Percentiles rank a stretch among this genome's conserved stretches.
phyloP scores from a whole-genome alignment of 2,797 vertebrate species.

The Sebastes minor region DNA sequence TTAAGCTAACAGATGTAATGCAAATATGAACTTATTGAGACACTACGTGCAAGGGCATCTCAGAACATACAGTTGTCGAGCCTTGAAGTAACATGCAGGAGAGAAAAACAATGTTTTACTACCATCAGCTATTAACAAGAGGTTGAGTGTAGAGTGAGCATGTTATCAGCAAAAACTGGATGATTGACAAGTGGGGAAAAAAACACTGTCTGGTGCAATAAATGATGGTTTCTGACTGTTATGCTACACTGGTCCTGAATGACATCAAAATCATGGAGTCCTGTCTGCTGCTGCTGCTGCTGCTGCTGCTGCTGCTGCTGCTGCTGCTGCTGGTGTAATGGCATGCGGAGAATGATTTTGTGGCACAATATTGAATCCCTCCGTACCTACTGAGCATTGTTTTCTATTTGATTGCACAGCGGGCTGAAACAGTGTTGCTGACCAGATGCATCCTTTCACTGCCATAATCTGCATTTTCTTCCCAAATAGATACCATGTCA shows the following conservation, averaged over 20 bases:
- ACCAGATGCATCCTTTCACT: constrained; percentile 40
- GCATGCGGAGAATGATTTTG: constrained; percentile 15
- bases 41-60: not conserved
- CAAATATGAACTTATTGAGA: not conserved
- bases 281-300: not conserved
- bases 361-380: constrained; percentile 21
- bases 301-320: not conserved
- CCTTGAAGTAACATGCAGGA: not conserved
- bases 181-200: not conserved
- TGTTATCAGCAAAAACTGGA: not conserved
- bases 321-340: not conserved
- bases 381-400: constrained; percentile 25
- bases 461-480: constrained; percentile 26
- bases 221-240: not conserved
- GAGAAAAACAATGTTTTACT: not conserved
- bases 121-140: not conserved
- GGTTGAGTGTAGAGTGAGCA: not conserved
- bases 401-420: constrained; percentile 34
- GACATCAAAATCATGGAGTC: not conserved
- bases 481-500: not conserved
- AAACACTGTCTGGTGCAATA: not conserved
- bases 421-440: constrained; percentile 39
- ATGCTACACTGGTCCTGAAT: not conserved
- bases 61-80: not conserved
- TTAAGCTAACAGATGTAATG: not conserved